phyloP scores from a whole-genome alignment of 2,888 invertebrate genomes.

The Leptopilina myrica region DNA sequence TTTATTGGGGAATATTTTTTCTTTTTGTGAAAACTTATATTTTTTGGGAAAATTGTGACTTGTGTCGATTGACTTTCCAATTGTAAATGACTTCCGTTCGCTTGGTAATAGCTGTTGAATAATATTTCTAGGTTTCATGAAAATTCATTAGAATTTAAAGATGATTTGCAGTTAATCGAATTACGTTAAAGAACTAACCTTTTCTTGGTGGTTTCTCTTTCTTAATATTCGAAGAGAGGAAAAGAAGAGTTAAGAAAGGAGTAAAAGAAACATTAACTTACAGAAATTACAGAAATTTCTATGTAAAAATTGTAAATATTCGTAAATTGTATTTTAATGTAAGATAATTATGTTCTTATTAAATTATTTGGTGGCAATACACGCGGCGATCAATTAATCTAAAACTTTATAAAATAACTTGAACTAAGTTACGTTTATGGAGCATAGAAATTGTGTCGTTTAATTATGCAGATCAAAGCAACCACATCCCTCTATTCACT shows the following conservation, averaged over 20 bases:
- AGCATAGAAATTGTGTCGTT: conserved; percentile 55
- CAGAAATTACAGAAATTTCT: no score
- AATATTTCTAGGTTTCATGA: conserved; percentile 51
- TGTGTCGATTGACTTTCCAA: conserved; percentile 14
- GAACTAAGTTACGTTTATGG: neutral
- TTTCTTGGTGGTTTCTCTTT: neutral
- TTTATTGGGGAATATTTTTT: neutral
- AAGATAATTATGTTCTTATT: no score
- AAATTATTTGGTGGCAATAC: no score
- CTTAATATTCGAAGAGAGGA: no score
- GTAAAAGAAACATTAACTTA: no score
- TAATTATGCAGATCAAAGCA: conserved; percentile 62
- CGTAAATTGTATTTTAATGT: no score
- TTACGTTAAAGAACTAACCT: conserved; percentile 28
- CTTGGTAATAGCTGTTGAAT: neutral
- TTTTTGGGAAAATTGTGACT: conserved; percentile 40
- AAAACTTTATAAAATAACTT: neutral
- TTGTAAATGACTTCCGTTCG: conserved; percentile 3
- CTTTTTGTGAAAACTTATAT: neutral
- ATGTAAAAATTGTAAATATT: no score
- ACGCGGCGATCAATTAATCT: neutral
- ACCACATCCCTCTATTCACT: conserved; percentile 34
- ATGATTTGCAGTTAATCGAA: conserved; percentile 62
- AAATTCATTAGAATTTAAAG: conserved; percentile 54
- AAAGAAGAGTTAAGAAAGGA: no score